Evolutionary conservation across 2,113 vertebrate species (phyloP).

Genomic region (Lamprologus callipterus): DNA sequence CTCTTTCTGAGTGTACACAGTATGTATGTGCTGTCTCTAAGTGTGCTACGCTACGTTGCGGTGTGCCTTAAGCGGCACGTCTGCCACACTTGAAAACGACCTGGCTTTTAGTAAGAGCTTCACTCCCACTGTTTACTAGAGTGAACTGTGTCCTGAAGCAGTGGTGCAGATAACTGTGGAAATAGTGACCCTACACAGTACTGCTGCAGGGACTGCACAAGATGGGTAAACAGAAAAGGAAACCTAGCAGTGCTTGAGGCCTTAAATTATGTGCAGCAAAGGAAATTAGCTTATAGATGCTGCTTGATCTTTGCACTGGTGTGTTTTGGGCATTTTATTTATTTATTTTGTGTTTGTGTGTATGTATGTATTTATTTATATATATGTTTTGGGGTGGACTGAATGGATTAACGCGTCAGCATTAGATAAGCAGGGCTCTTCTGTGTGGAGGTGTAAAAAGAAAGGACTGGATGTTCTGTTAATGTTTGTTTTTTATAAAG

Average conservation of each 20-base stretch:
- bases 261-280: background rate
- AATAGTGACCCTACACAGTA: background rate
- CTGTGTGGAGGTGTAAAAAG: background rate
- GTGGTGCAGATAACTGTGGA: background rate
- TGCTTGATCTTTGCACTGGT: background rate
- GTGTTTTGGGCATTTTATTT: background rate
- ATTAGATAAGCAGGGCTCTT: background rate
- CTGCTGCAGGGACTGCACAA: background rate
- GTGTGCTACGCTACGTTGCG: background rate
- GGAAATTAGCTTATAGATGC: background rate
- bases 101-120: background rate
- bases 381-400: background rate
- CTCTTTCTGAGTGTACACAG: background rate
- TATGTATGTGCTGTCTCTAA: background rate
- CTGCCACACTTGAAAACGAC: background rate
- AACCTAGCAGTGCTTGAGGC: background rate
- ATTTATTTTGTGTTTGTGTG: background rate
- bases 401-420: background rate
- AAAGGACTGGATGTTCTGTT: background rate
- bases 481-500: background rate
- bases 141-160: background rate
- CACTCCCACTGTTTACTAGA: background rate
- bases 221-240: background rate
- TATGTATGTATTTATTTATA: background rate
- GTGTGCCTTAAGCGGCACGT: background rate